Conservation (phyloP, 2,113 vertebrate species). For the Murina feae region DNA sequence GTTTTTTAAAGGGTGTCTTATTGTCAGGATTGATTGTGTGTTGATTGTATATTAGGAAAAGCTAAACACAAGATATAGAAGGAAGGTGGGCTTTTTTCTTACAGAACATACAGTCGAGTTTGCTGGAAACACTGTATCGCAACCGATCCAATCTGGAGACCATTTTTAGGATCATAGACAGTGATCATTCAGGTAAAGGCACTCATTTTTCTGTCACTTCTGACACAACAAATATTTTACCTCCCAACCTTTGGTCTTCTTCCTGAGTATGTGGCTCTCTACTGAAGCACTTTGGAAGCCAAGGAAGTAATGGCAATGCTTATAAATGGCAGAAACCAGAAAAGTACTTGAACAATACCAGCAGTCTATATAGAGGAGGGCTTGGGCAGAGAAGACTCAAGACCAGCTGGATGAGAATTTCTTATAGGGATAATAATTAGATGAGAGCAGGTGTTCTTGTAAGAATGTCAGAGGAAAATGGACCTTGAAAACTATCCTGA, state of each 20-base stretch:
- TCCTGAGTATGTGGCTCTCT: background rate
- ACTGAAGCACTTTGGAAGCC: background rate
- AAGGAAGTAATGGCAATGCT: background rate
- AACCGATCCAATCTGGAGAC: slow-evolving; percentile 94
- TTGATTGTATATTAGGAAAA: background rate
- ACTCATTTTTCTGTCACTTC: background rate
- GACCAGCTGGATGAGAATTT: background rate
- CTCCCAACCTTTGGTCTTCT: background rate
- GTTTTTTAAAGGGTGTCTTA: background rate
- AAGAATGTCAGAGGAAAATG: background rate
- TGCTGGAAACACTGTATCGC: slow-evolving; percentile 93
- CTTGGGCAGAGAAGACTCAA: background rate
- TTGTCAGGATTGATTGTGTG: background rate
- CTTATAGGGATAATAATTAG: background rate
- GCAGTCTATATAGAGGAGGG: background rate
- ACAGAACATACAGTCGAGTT: slow-evolving; percentile 90
- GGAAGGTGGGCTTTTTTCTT: slow-evolving; percentile 45
- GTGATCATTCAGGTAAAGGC: slow-evolving; percentile 90
- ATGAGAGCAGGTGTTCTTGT: no score
- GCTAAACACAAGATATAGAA: background rate
- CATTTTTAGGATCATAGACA: slow-evolving; percentile 94
- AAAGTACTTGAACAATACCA: background rate
- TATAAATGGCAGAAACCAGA: background rate
- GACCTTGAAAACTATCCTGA: background rate
- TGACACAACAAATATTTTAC: background rate